Evolutionary conservation across 2,113 vertebrate genomes (phyloP), one percentile per base, ranked within the genome.

Genomic region (Xiphorhynchus elegans): DNA sequence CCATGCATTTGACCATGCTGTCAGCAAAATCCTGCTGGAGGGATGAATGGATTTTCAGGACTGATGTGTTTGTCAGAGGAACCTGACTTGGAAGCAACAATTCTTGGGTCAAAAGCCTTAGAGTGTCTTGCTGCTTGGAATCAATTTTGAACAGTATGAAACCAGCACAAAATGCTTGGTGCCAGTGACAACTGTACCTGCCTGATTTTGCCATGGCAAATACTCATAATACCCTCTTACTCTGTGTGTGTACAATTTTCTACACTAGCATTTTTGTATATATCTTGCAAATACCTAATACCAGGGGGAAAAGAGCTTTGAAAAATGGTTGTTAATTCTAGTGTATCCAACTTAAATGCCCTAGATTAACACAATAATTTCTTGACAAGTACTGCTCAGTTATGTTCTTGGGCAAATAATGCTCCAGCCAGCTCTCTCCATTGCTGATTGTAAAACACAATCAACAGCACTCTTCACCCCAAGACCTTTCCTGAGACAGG

Each of bases 401-500:
- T 81, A 5, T 37, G 73, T 21, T 84, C 17, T 69, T 67, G 59
- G 52, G 46, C 68, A 83, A 90, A 72, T 53, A 87, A 4, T 50
- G 29, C 12, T 74, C 8, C 52, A 81, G 37, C 47, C 47, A 84
- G 17, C 24, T 55, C 24, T 67, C 50, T 55, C 52, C 28, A 6
- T 23, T 95, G 31, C 39, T 40, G 42, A 31, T 37, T 58, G 40
- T 50, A 95, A 74, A 96, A 60, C 11, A 74, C 39, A 39, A 83
- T 69, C 76, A 81, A 2, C 52, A 56, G 3, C 52, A 58, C 33
- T 90, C 20, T 90, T 81, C 33, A 67, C 35, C 60, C 59, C 0
- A 3, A 83, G 83, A 88, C 76, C 59, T 90, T 72, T 93, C 66
- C 78, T 85, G 85, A 95, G 55, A n/a, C 40, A 88, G 80, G 64